Evolutionary conservation across 2,888 invertebrate species (phyloP), one percentile per base, ranked within the genome.

Genomic region (Pterobdella sp.): DNA sequence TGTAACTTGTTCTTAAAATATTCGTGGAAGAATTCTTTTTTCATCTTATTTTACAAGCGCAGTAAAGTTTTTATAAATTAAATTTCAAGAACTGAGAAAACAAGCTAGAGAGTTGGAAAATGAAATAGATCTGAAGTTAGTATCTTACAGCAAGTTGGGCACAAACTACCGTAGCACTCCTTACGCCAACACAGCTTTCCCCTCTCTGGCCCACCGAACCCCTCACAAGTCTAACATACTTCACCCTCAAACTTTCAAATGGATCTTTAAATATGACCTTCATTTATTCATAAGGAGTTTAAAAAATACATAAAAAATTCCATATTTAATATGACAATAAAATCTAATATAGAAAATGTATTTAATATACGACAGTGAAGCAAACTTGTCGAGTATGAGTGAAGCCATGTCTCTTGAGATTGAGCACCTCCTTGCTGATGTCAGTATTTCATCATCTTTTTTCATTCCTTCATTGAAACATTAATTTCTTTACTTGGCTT

Each of bases 61-160:
- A 31, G n/a, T n/a, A n/a, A 37, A 68, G n/a, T 4, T 68, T 37
- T 26, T 1, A 63, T 63, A 14, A 26, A 4, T 29, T 22, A 14
- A 65, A 34, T 65, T 29, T 65, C 31, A 29, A 94, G 95, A 93
- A 84, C 85, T 95, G 73, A 87, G 95, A 72, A 94, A 93, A 83
- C 92, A 94, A 84, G 96, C 97, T 0, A 87, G 96, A 74, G 89
- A 90, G 75, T 85, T 96, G 71, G 97, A 97, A 85, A 96, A 95
- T 87, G 96, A 95, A 83, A 93, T 97, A 79, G 97, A 97, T 84
- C 87, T 93, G 18, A 97, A 97, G 84, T 86, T 97, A 76, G 93
- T 96, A 1, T 91, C 92, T 4, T 93, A 94, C 82, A 95, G 94
- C 83, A 97, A 97, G 86, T 87, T 96, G 52, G 93, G 93, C 31